phyloP scores from a whole-genome alignment of 2,113 vertebrate species.

The Nothobranchius furzeri region DNA sequence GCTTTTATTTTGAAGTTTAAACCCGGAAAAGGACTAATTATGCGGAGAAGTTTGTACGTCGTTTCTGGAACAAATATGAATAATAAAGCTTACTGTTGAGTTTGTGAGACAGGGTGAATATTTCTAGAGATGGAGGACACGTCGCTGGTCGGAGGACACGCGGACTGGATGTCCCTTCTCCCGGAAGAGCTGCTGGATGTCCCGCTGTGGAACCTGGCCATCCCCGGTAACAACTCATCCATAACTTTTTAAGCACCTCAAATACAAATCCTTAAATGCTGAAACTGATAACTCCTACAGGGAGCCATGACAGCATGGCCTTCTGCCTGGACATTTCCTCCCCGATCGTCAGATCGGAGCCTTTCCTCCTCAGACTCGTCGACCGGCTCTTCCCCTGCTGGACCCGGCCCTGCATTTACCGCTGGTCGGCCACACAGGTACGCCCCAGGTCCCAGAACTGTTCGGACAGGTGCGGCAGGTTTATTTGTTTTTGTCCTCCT shows the following conservation, averaged over 20 bases:
- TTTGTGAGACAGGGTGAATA: rapidly evolving
- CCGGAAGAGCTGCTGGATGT: conserved; percentile 54
- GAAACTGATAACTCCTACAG: conserved; percentile 16
- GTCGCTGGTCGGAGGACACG: neutral
- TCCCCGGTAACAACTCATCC: conserved; percentile 51
- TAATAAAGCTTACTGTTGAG: neutral
- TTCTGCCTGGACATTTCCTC: conserved; percentile 69
- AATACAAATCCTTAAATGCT: too few species aligned
- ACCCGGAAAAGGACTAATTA: neutral
- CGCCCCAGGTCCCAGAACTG: too few species aligned
- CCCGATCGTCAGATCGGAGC: conserved; percentile 53
- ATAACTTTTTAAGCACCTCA: too few species aligned
- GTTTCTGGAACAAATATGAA: neutral
- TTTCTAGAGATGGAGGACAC: conserved; percentile 17
- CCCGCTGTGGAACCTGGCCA: conserved; percentile 64
- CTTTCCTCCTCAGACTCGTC: conserved; percentile 34
- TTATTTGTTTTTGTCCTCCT: too few species aligned
- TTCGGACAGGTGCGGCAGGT: too few species aligned
- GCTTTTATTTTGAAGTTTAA: conserved; percentile 16
- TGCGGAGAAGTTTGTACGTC: conserved; percentile 15
- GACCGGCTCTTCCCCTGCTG: conserved; percentile 62
- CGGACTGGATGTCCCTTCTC: conserved; percentile 69
- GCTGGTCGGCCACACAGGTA: conserved; percentile 72
- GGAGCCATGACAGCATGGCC: conserved; percentile 74
- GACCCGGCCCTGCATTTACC: conserved; percentile 54